Evolutionary conservation across 2,888 invertebrate genomes (phyloP).

Genomic region (Arrhopalites spinosus): DNA sequence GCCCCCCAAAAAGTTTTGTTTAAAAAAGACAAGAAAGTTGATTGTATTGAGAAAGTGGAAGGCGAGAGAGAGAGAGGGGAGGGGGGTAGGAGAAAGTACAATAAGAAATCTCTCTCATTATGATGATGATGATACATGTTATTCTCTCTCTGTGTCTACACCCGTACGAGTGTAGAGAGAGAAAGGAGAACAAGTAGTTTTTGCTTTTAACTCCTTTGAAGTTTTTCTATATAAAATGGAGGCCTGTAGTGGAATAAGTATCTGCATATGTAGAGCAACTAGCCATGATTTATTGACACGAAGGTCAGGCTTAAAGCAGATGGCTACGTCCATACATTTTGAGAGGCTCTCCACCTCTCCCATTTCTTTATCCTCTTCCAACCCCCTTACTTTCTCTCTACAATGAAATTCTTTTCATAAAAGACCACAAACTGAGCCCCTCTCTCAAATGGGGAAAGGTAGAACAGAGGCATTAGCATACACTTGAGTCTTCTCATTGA

Average conservation of each 20-base stretch:
- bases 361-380: background rate
- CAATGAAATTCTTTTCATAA: background rate
- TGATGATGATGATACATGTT: too few species aligned
- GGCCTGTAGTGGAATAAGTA: too few species aligned
- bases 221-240: too few species aligned
- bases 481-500: too few species aligned
- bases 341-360: background rate
- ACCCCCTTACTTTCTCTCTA: background rate
- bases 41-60: too few species aligned
- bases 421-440: background rate
- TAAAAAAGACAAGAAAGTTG: too few species aligned
- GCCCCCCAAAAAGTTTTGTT: too few species aligned
- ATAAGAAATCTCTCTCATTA: too few species aligned
- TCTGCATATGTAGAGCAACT: background rate
- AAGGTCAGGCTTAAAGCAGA: slow-evolving; percentile 14
- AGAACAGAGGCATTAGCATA: too few species aligned
- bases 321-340: background rate
- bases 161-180: background rate
- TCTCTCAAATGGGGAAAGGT: background rate
- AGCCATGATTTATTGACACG: slow-evolving; percentile 24
- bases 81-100: too few species aligned
- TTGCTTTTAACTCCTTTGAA: slow-evolving; percentile 25
- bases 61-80: too few species aligned
- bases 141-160: too few species aligned
- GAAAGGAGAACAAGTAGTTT: background rate